Base-by-base conservation (phyloP, 2,888 invertebrate genomes). In the Rhagium mordax region DNA sequence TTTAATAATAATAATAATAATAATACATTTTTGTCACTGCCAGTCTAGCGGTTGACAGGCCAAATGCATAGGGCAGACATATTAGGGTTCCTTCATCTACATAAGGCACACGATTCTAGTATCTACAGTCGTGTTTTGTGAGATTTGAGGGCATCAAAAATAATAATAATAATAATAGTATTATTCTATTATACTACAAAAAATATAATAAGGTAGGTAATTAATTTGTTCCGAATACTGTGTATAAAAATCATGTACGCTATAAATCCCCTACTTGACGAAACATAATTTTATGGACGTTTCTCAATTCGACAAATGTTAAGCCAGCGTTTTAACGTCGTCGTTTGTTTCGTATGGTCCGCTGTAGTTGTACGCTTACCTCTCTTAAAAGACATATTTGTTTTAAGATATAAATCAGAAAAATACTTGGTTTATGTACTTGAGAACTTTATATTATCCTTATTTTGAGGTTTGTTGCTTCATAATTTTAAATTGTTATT, bases 401-500 rank as follows among this genome's bases (percentile, higher is more conserved):
- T 67, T 65, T 53, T 29, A 57, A 67, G 67, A 67, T 67, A 67
- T 57, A 57, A 57, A 67, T 67, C 67, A 57, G 18, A 67, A 67
- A 67, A 67, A 67, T 67, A 47, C 55, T 24, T 67, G 57, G 67
- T 67, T 67, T 67, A 67, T 67, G 16, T n/a, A 47, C 55, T 24
- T 67, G 67, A 57, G 57, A 47, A 67, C 55, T 53, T 51, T 21
- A 57, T 57, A 67, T 55, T 67, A 59, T 53, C 21, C 67, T 3
- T 55, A 67, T 57, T 21, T 55, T 33, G 53, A 21, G 55, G 57
- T 65, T 65, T 65, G 65, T 65, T 65, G 65, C 65, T 53, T 67
- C 57, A 67, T 67, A 67, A 67, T 67, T 57, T 57, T 41, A 67
- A 67, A 67, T 47, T 67, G 67, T 67, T 67, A 57, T 67, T 57